Percentiles rank a stretch among this genome's conserved stretches.
Conservation (phyloP, 2,797 vertebrate genomes). For the Adrianichthys oophorus region DNA sequence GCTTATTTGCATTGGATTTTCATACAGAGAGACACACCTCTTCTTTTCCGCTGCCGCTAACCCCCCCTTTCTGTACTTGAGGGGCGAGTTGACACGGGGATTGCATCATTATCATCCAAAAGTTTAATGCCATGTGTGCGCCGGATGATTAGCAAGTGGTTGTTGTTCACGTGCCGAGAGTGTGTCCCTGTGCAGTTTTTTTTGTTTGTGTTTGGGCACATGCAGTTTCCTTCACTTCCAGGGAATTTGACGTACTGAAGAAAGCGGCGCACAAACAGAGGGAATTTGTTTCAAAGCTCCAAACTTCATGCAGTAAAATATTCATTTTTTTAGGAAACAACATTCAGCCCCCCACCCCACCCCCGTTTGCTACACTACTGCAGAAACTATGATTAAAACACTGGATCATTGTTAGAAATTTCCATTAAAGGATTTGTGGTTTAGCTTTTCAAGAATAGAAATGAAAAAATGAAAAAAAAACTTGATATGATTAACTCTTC, state of each 20-base stretch:
- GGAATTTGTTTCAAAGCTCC: slow-evolving; percentile 30
- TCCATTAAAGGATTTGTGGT: too few species aligned
- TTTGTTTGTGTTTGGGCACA: slow-evolving; percentile 9
- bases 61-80: slow-evolving; percentile 81
- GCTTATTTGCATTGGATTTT: slow-evolving; percentile 99
- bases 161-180: slow-evolving; percentile 30
- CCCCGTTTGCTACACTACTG: background rate
- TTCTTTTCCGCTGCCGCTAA: slow-evolving; percentile 80
- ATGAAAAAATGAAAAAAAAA: too few species aligned
- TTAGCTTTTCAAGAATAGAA: too few species aligned
- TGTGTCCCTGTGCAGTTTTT: slow-evolving; percentile 7
- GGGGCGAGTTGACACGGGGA: slow-evolving; percentile 89
- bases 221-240: slow-evolving; percentile 32
- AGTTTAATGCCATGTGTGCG: slow-evolving; percentile 86
- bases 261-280: slow-evolving; percentile 26
- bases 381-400: background rate
- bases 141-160: slow-evolving; percentile 85
- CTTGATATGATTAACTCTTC: too few species aligned
- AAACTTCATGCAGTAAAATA: slow-evolving; percentile 31
- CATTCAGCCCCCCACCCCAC: background rate
- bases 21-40: slow-evolving; percentile 93
- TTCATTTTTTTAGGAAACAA: slow-evolving; percentile 6
- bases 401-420: background rate
- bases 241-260: slow-evolving; percentile 44
- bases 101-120: slow-evolving; percentile 93